Conservation (phyloP, 2,797 vertebrate species). For the Lithobates pipiens region DNA sequence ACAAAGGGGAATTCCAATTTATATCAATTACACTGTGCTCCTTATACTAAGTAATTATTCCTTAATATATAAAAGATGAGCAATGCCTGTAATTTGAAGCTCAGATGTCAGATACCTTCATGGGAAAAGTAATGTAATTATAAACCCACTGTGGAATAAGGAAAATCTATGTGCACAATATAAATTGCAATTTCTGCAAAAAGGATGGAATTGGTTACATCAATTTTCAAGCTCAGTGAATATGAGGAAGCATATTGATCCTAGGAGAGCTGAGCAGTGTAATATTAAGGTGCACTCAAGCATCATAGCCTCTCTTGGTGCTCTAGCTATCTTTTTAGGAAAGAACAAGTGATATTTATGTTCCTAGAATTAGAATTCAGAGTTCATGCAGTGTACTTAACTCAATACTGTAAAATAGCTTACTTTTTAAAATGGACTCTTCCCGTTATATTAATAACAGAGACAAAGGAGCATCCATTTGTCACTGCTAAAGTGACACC, state of each 20-base stretch:
- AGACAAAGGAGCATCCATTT: too few species aligned
- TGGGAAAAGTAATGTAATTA: conserved; percentile 44
- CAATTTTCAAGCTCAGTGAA: conserved; percentile 58
- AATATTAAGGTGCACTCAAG: conserved; percentile 53
- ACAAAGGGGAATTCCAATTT: conserved; percentile 20
- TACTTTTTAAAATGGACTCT: background rate
- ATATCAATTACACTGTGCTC: conserved; percentile 10
- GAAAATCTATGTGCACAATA: conserved; percentile 52
- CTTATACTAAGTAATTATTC: conserved; percentile 15
- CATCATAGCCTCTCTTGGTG: conserved; percentile 2
- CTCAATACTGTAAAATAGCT: conserved; percentile 1
- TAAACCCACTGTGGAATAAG: conserved; percentile 35
- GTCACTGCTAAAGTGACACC: too few species aligned
- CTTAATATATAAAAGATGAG: conserved; percentile 18
- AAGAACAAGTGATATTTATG: conserved; percentile 42
- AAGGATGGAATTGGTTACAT: conserved; percentile 56
- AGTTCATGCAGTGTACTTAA: conserved; percentile 3
- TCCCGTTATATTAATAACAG: background rate
- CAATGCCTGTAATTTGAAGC: conserved; percentile 24
- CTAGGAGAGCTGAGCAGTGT: conserved; percentile 41
- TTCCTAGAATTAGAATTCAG: background rate
- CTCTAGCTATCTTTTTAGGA: conserved; percentile 21
- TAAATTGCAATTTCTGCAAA: conserved; percentile 57
- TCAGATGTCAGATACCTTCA: conserved; percentile 38
- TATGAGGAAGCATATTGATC: conserved; percentile 41